A percentile compares a stretch with the other conserved stretches of the same genome.
Conservation (phyloP, 2,888 invertebrate species). For the Tortrix viridana region DNA sequence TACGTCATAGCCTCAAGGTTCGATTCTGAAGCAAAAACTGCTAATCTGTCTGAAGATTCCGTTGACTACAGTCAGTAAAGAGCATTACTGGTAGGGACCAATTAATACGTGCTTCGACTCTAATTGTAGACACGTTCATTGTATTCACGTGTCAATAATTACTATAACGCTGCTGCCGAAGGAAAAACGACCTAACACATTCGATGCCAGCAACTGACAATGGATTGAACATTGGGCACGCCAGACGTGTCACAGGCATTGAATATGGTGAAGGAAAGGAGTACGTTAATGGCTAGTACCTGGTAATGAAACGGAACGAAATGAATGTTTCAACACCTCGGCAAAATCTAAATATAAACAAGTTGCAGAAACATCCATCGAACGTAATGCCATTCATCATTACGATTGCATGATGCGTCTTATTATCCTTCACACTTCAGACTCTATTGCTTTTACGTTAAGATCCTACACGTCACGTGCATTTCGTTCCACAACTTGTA, state of each 20-base stretch:
- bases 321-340: neutral
- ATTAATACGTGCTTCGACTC: conserved; percentile 30
- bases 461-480: neutral
- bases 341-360: conserved; percentile 5
- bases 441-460: conserved; percentile 1
- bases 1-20: conserved; percentile 55
- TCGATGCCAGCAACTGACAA: no score
- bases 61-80: neutral
- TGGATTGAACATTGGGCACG: no score
- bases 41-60: conserved; percentile 2
- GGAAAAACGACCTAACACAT: neutral
- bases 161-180: neutral
- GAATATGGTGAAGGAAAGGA: neutral
- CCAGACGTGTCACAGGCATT: no score
- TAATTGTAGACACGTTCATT: conserved; percentile 22
- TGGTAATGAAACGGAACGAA: conserved; percentile 1
- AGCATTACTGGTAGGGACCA: conserved; percentile 7
- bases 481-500: neutral
- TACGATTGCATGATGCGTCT: conserved; percentile 1
- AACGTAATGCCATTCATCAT: conserved; percentile 23
- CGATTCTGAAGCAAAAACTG: conserved; percentile 43
- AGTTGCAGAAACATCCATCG: conserved; percentile 6
- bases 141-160: conserved; percentile 12
- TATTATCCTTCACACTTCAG: neutral
- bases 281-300: conserved; percentile 3